A percentile compares a stretch with the other conserved stretches of the same genome.
These are phyloP conservation scores for Graptemys geographica DNA, from an alignment of 2,797 vertebrate species.

Conservation along the genomic window DNA sequence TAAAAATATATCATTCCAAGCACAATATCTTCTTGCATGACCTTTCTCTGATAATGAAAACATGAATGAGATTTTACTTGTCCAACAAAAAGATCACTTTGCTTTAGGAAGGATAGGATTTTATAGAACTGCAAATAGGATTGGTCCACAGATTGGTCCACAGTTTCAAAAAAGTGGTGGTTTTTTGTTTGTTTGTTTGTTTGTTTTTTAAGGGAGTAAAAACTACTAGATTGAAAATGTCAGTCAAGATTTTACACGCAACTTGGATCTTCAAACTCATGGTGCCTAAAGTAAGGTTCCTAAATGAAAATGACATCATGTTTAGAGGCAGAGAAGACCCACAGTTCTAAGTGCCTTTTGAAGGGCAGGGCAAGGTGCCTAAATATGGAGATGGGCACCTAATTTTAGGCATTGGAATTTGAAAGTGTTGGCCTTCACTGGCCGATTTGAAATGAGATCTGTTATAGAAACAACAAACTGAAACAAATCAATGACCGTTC, in stretches of 20 bases:
- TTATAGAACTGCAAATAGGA: background rate
- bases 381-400: background rate
- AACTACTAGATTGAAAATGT: background rate
- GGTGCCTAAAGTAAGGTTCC: background rate
- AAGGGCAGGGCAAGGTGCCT: conserved; percentile 18
- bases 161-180: background rate
- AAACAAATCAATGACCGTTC: conserved; percentile 78
- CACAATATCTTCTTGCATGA: background rate
- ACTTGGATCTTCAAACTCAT: background rate
- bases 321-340: background rate
- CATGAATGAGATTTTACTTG: background rate
- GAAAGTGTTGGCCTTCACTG: background rate
- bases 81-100: background rate
- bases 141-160: background rate
- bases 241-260: background rate
- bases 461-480: conserved; percentile 62
- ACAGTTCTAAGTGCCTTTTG: background rate
- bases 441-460: conserved; percentile 52
- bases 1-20: background rate
- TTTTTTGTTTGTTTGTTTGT: too few species aligned
- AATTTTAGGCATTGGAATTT: background rate
- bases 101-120: background rate
- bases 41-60: background rate
- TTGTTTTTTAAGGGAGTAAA: background rate
- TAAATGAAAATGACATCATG: background rate